Evolutionary conservation across 2,888 invertebrate genomes (phyloP), one percentile per base, ranked within the genome.

Genomic region (Pegoplata infirma): DNA sequence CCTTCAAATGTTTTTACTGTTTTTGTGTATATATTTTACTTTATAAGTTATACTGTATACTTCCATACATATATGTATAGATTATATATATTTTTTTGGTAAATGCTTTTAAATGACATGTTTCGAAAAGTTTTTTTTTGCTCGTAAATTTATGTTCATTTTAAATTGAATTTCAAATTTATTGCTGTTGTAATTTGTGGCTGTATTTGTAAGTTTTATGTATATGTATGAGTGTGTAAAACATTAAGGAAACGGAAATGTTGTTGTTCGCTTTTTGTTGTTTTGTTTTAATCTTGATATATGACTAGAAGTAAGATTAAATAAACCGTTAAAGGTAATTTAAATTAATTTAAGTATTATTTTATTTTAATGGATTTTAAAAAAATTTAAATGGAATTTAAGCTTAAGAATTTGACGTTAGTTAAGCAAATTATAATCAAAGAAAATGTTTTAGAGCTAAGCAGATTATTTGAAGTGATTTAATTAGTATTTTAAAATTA

Each of bases 161-260:
- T 88, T 86, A 88, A 88, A 88, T 88, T 88, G 89, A 88, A 88
- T 88, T 88, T 87, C 82, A 87, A 88, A 88, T 88, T 88, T 88
- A 88, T 88, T 85, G 86, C 87, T 81, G 84, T 85, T 85, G 86
- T 87, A 85, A 79, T 79, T 79, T 79, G 78, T 63, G 61, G 66
- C 69, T 71, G 66, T 67, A 56, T 53, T 64, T 64, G 84, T 84
- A 82, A 32, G 32, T 32, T 82, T 16, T 21, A 23, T 19, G 10
- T 40, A 17, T 56, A 67, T 47, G 16, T 32, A 16, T 16, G 36
- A 16, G n/a, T 19, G 14, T 53, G 19, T 47, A 17, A 16, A 53
- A 23, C 49, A 75, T 71, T 47, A 56, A 79, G 78, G 74, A 79
- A 79, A 75, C 69, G 78, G 78, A 79, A 79, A 71, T 71, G 78